Conservation (phyloP, 2,888 invertebrate genomes). For the Hyposoter dolosus region DNA sequence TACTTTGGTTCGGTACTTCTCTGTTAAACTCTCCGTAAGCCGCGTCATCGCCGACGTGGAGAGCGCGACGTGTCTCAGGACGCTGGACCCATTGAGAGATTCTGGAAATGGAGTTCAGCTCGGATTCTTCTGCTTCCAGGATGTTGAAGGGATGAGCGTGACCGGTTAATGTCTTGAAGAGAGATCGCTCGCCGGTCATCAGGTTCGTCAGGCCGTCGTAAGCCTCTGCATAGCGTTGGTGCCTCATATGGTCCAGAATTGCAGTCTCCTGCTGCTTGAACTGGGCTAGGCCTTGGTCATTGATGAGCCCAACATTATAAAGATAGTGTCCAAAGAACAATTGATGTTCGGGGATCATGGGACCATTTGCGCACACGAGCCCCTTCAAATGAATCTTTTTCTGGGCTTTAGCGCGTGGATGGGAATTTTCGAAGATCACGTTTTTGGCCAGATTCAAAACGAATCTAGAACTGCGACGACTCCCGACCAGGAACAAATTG, state of each 20-base stretch:
- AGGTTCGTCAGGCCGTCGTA: constrained; percentile 90
- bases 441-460: constrained; percentile 91
- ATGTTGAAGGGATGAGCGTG: constrained; percentile 92
- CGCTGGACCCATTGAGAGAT: constrained; percentile 89
- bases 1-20: too few relatives aligned
- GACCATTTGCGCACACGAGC: constrained; percentile 92
- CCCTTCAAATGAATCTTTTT: constrained; percentile 90
- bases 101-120: constrained; percentile 84
- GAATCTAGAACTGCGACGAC: constrained; percentile 94
- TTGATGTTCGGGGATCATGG: constrained; percentile 92
- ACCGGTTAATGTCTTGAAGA: constrained; percentile 86
- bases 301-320: constrained; percentile 91
- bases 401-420: constrained; percentile 69
- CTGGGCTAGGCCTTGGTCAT: constrained; percentile 87
- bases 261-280: constrained; percentile 88
- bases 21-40: too few relatives aligned
- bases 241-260: constrained; percentile 87
- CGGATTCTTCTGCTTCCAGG: constrained; percentile 86
- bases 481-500: constrained; percentile 95
- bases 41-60: constrained; percentile 95
- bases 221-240: constrained; percentile 89
- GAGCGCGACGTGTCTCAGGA: constrained; percentile 88
- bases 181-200: constrained; percentile 87
- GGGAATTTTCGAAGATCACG: constrained; percentile 70
- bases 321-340: constrained; percentile 92